These are phyloP conservation scores for Drosophila grimshawi DNA, from an alignment of 1,140 invertebrate species.

Conservation along the genomic window DNA sequence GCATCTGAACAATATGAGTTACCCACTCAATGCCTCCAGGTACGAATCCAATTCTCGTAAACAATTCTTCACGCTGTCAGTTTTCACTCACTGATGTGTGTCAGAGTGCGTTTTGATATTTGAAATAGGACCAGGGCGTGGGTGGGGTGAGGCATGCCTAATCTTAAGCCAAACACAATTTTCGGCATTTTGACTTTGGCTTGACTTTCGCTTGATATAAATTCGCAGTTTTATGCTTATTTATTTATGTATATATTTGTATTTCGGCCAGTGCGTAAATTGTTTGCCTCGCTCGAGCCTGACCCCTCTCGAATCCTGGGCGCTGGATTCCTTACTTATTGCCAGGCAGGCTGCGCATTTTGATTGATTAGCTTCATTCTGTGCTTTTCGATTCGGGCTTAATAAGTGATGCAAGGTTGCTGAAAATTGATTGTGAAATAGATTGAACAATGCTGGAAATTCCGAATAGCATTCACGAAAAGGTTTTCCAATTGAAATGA, in stretches of 20 bases:
- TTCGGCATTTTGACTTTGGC: constrained; percentile 19
- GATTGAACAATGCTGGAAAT: constrained; percentile 13
- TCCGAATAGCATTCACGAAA: not conserved
- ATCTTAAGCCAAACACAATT: constrained; percentile 5
- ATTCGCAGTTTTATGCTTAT: constrained; percentile 34
- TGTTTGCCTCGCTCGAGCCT: not conserved
- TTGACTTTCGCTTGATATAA: constrained; percentile 34
- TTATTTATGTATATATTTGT: constrained; percentile 25
- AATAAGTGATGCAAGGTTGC: constrained; percentile 7
- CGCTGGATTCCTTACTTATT: constrained; percentile 27
- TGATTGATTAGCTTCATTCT: constrained; percentile 54
- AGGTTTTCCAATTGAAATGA: constrained; percentile 1
- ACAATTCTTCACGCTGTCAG: constrained; percentile 22
- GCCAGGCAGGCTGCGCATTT: constrained; percentile 42
- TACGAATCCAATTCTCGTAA: constrained; percentile 22
- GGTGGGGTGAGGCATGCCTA: not conserved
- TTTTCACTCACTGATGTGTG: constrained; percentile 31
- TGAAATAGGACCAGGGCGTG: not conserved
- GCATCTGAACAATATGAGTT: constrained; percentile 15
- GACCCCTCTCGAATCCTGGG: not conserved
- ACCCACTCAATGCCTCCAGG: constrained; percentile 17
- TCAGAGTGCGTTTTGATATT: constrained; percentile 41
- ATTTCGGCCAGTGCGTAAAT: constrained; percentile 19
- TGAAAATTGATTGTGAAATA: constrained; percentile 49
- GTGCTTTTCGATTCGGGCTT: constrained; percentile 23